phyloP scores from a whole-genome alignment of 2,888 invertebrate genomes.

The Melieria picta region DNA sequence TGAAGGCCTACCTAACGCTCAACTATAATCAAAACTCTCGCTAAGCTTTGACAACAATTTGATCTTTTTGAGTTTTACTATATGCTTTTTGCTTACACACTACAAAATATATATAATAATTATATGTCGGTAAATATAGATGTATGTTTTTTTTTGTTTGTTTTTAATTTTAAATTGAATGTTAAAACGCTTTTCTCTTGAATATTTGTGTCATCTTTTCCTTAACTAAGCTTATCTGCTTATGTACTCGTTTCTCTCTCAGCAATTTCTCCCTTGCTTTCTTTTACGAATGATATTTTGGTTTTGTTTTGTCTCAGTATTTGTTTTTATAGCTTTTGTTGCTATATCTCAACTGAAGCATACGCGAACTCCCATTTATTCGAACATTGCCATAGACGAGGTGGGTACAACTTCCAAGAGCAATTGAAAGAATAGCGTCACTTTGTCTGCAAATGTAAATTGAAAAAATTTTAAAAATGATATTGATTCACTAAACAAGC shows the following conservation, averaged over 20 bases:
- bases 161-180: slow-evolving; percentile 15
- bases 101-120: slow-evolving; percentile 7
- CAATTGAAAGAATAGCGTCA: slow-evolving; percentile 90
- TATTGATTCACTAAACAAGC: not conserved
- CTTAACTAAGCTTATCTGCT: slow-evolving; percentile 4
- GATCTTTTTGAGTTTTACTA: not conserved
- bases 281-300: slow-evolving; percentile 16
- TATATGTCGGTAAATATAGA: slow-evolving; percentile 6
- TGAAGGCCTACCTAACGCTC: not conserved
- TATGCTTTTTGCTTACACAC: not conserved
- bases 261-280: slow-evolving; percentile 26
- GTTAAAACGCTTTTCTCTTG: slow-evolving; percentile 18
- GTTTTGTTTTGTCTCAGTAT: not conserved
- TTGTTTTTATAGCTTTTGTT: not conserved
- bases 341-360: slow-evolving; percentile 3
- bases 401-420: slow-evolving; percentile 91
- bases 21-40: not conserved
- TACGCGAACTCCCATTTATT: slow-evolving; percentile 45
- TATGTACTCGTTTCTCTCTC: slow-evolving; percentile 8
- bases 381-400: slow-evolving; percentile 72
- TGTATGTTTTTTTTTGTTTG: slow-evolving; percentile 14
- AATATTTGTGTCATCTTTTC: slow-evolving; percentile 29
- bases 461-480: not conserved
- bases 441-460: slow-evolving; percentile 73
- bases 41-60: slow-evolving; percentile 26